These are phyloP conservation scores for Furcifer pardalis DNA, from an alignment of 2,797 vertebrate species.

Conservation along the genomic window DNA sequence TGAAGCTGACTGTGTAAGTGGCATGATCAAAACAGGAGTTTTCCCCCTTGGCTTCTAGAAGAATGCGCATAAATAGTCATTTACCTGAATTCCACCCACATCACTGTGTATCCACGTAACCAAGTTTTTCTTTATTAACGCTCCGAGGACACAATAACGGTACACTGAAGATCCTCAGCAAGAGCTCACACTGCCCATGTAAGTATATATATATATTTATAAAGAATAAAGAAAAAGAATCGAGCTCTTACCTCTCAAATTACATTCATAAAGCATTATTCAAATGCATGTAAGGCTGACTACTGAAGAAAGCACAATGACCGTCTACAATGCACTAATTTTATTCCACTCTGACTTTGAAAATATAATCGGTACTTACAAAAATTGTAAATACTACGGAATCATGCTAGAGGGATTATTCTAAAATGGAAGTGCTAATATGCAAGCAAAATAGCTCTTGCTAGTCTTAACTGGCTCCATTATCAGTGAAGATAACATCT, in stretches of 20 bases:
- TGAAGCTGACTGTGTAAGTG: conserved; percentile 45
- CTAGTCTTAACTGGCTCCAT: conserved; percentile 69
- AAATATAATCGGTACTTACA: conserved; percentile 78
- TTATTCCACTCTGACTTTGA: conserved; percentile 79
- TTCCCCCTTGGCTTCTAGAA: conserved; percentile 36
- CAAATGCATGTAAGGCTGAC: conserved; percentile 72
- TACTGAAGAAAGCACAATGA: conserved; percentile 73
- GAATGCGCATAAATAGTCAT: conserved; percentile 32
- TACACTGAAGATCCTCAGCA: conserved; percentile 67
- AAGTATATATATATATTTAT: conserved; percentile 67
- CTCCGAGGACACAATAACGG: conserved; percentile 65
- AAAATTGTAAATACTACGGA: conserved; percentile 79
- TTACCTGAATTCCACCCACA: conserved; percentile 44
- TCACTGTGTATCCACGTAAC: conserved; percentile 33
- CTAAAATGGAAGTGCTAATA: conserved; percentile 75
- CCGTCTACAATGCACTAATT: conserved; percentile 76
- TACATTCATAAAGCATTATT: conserved; percentile 75
- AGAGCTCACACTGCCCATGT: conserved; percentile 69
- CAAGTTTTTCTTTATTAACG: conserved; percentile 67
- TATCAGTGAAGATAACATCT: conserved; percentile 72
- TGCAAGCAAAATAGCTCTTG: conserved; percentile 74
- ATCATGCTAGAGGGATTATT: conserved; percentile 76
- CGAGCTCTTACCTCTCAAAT: conserved; percentile 77
- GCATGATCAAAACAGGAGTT: conserved; percentile 18
- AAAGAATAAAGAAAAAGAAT: conserved; percentile 66